phyloP scores from a whole-genome alignment of 2,888 invertebrate genomes.

The Omphaloscelis lunosa region DNA sequence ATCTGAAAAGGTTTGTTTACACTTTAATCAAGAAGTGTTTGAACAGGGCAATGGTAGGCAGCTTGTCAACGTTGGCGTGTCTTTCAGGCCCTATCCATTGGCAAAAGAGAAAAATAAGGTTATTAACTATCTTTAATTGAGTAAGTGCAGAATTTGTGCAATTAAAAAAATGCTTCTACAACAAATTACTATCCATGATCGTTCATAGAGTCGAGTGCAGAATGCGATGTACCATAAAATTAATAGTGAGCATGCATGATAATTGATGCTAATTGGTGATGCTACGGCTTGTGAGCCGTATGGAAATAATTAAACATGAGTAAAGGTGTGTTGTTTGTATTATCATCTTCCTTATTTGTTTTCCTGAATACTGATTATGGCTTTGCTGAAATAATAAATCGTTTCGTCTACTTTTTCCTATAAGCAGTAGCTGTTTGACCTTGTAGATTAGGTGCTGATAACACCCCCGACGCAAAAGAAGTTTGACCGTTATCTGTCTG shows the following conservation, averaged over 20 bases:
- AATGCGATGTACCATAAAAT: background rate
- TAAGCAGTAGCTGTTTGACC: too few relatives aligned
- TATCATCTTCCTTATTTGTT: conserved; percentile 20
- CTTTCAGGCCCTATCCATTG: too few relatives aligned
- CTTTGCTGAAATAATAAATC: background rate
- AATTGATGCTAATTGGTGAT: conserved; percentile 31
- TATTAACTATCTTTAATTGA: too few relatives aligned
- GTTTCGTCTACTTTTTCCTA: background rate
- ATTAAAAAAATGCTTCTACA: background rate
- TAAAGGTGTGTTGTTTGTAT: background rate
- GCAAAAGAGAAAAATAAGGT: too few relatives aligned
- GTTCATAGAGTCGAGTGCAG: background rate
- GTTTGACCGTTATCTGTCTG: too few relatives aligned
- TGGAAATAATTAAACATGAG: background rate
- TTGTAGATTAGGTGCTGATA: too few relatives aligned
- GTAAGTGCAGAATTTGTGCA: background rate
- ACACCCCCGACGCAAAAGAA: too few relatives aligned
- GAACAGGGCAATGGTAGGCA: too few relatives aligned
- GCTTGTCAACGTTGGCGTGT: too few relatives aligned
- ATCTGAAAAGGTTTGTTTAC: too few relatives aligned
- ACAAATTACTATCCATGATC: background rate
- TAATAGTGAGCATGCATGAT: background rate
- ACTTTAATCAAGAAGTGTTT: too few relatives aligned
- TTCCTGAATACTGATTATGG: background rate
- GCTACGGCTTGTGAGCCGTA: background rate